phyloP scores from a whole-genome alignment of 1,140 invertebrate species.

The Bombus superbus region DNA sequence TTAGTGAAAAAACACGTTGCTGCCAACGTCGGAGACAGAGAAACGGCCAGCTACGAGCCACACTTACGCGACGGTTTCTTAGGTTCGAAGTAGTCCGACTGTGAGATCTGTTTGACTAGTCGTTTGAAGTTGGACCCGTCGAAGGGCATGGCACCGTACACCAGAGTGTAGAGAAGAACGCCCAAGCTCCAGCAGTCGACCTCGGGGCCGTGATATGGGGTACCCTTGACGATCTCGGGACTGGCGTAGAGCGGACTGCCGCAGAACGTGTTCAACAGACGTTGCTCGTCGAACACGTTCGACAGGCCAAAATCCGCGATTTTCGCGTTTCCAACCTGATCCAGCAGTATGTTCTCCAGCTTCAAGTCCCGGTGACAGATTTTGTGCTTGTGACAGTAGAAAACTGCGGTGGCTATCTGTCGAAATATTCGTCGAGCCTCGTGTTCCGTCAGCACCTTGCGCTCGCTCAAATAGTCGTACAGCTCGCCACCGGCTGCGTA shows the following conservation, averaged over 20 bases:
- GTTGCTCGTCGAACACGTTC: constrained; percentile 97
- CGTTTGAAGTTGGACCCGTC: constrained; percentile 99
- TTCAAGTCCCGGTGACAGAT: constrained; percentile 99
- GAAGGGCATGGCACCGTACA: constrained; percentile 99
- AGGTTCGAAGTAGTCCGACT: constrained; percentile 98
- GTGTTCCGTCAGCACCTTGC: constrained; percentile 94
- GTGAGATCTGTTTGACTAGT: constrained; percentile 98
- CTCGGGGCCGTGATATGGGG: constrained; percentile 98
- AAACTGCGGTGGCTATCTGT: constrained; percentile 98
- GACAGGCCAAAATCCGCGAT: constrained; percentile 99
- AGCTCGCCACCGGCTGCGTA: constrained; percentile 99
- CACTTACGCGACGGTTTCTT: constrained; percentile 94
- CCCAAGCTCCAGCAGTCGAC: constrained; percentile 98
- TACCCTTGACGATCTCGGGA: constrained; percentile 99
- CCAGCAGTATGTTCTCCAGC: constrained; percentile 98
- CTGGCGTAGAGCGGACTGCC: constrained; percentile 99
- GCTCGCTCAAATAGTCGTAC: constrained; percentile 98
- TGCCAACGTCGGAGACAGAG: too few species aligned
- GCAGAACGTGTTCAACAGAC: constrained; percentile 97
- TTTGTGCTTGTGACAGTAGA: constrained; percentile 99
- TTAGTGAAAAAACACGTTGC: too few species aligned
- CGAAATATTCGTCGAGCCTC: constrained; percentile 98
- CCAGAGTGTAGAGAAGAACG: constrained; percentile 98
- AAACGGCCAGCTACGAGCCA: not conserved
- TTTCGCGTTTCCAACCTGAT: constrained; percentile 98